A percentile compares a stretch with the other conserved stretches of the same genome.
phyloP scores from a whole-genome alignment of 2,888 invertebrate genomes.

The Xestia xanthographa region DNA sequence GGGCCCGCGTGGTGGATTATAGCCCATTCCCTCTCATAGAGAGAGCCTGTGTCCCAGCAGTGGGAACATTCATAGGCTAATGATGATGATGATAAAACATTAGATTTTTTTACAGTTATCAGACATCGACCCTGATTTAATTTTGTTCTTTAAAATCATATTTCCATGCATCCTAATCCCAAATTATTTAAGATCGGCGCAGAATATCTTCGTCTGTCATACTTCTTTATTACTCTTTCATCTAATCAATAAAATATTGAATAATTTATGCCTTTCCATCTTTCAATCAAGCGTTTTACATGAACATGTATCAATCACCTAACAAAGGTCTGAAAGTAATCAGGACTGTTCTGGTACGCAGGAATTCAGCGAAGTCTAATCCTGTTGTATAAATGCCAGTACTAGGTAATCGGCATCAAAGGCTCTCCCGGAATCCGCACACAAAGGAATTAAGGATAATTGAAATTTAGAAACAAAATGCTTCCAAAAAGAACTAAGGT shows the following conservation, averaged over 20 bases:
- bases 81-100: no score
- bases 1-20: no score
- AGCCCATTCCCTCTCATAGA: no score
- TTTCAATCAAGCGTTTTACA: neutral
- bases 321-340: neutral
- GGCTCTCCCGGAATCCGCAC: constrained; percentile 3
- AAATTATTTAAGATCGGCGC: no score
- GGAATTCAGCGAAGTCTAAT: neutral
- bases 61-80: no score
- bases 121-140: neutral
- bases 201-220: no score
- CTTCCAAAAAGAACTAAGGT: neutral
- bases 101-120: neutral
- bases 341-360: neutral
- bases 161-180: no score
- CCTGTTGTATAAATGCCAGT: neutral
- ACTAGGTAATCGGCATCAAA: constrained; percentile 19
- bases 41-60: no score
- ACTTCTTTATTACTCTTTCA: no score
- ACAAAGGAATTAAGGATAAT: constrained; percentile 14
- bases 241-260: neutral
- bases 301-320: neutral
- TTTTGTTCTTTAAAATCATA: neutral
- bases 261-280: neutral
- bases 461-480: constrained; percentile 30